Evolutionary conservation across 2,113 vertebrate species (phyloP), one percentile per base, ranked within the genome.

Genomic region (Nematolebias whitei): DNA sequence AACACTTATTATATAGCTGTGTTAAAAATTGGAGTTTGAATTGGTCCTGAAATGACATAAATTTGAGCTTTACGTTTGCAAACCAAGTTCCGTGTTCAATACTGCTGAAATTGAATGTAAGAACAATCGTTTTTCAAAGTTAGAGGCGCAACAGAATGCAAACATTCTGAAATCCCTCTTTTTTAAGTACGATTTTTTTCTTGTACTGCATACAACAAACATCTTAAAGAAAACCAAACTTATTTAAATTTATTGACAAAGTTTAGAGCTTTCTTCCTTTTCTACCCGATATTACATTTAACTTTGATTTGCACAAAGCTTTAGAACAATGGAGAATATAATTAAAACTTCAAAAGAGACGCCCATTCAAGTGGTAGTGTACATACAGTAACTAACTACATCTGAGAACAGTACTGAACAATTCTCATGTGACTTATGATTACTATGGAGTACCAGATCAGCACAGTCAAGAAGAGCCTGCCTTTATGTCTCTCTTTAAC

Each of bases 1-100:
- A 52, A 64, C 57, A 38, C 14, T 70, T 29, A 47, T 65, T n/a
- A 23, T 56, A 24, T 64, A 65, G 43, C 65, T 68, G 8, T 52
- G 40, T 35, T 22, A 23, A 40, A 40, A 64, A 39, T 40, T 49
- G 23, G 18, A 19, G 19, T 43, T 63, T 64, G 11, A 9, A 39
- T 55, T 71, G 20, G 29, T 20, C 29, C 62, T 32, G 5, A 71
- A 59, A 56, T 26, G 12, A 56, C 26, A 60, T 18, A 45, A 41
- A 65, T 22, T 57, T 12, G 47, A 50, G 57, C 50, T 51, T 48
- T 68, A 12, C 5, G 32, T 10, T 16, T 35, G 22, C 20, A 60
- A 47, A 55, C 35, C 57, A 9, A 65, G 16, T 14, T 73, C 32
- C 52, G 6, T 55, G 45, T 54, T 40, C 12, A 56, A n/a, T 32